These are phyloP conservation scores for Pygocentrus nattereri DNA, from an alignment of 2,797 vertebrate genomes.

Conservation along the genomic window DNA sequence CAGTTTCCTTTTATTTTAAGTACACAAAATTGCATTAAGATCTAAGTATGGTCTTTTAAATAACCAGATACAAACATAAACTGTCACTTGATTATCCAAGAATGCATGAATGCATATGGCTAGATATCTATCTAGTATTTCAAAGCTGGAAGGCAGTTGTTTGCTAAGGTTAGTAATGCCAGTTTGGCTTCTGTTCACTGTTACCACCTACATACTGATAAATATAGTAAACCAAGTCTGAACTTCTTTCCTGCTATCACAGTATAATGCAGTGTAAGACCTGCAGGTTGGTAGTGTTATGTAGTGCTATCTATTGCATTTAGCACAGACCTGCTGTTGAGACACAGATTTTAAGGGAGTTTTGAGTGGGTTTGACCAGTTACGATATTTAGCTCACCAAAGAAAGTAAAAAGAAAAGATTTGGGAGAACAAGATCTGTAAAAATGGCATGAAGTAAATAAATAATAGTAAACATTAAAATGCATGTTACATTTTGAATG, in stretches of 20 bases:
- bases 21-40: background rate
- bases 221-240: background rate
- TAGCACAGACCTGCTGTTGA: no score
- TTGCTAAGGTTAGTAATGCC: background rate
- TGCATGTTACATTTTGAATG: no score
- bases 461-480: no score
- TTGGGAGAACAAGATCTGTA: no score
- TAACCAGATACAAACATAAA: background rate
- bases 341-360: no score
- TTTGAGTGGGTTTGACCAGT: no score
- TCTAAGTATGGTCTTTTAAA: background rate
- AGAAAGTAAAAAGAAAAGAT: no score
- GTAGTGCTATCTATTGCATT: no score
- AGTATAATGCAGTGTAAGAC: background rate
- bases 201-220: constrained; percentile 23
- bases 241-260: background rate
- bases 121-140: background rate
- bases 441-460: no score
- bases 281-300: background rate
- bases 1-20: no score
- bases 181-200: constrained; percentile 11
- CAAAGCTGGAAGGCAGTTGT: constrained; percentile 7
- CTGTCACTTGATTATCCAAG: background rate
- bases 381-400: no score
- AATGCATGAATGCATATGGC: background rate